phyloP scores from a whole-genome alignment of 2,888 invertebrate species.

The Galeruca laticollis region DNA sequence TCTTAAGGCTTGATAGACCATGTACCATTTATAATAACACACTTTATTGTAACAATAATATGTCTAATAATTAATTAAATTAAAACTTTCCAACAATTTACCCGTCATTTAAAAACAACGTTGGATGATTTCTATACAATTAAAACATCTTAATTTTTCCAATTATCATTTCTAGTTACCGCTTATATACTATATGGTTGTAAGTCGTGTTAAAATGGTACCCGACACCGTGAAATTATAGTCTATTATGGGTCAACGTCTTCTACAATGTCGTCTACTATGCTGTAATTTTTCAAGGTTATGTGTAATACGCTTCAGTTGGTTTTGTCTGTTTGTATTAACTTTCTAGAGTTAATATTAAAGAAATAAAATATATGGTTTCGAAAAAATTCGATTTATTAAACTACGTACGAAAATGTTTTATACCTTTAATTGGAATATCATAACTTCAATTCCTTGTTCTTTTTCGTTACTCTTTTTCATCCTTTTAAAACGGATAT shows the following conservation, averaged over 20 bases:
- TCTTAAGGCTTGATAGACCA: too few species aligned
- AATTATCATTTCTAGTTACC: neutral
- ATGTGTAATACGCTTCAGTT: neutral
- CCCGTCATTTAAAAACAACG: neutral
- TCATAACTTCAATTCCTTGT: neutral
- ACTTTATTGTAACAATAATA: too few species aligned
- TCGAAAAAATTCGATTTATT: too few species aligned
- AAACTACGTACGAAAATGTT: too few species aligned
- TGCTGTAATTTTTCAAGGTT: constrained; percentile 18
- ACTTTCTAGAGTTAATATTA: too few species aligned
- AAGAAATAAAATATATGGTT: too few species aligned
- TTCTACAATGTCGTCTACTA: neutral
- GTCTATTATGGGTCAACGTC: constrained; percentile 11
- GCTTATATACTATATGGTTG: constrained; percentile 2
- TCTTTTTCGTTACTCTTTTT: neutral
- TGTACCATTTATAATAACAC: too few species aligned
- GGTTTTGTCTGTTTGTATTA: neutral
- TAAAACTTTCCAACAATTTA: neutral
- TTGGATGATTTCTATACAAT: neutral
- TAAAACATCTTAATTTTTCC: neutral
- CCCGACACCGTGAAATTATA: constrained; percentile 3
- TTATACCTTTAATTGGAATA: constrained; percentile 2
- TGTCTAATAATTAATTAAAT: neutral
- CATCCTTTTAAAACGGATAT: constrained; percentile 24
- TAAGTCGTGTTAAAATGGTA: constrained; percentile 6